phyloP scores from a whole-genome alignment of 2,113 vertebrate genomes.

The Vombatus ursinus region DNA sequence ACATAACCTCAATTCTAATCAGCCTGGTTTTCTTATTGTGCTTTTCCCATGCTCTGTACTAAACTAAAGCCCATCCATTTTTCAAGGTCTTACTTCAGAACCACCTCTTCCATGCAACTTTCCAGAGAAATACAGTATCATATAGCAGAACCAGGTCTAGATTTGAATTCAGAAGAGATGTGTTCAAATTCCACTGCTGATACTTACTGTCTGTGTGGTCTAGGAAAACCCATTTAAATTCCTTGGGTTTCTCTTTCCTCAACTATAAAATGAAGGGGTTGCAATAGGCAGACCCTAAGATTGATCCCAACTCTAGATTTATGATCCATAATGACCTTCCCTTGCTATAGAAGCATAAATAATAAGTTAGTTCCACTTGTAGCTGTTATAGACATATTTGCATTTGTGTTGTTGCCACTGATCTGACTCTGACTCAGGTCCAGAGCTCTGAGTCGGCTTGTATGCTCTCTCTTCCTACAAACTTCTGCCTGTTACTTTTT shows the following conservation, averaged over 20 bases:
- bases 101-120: background rate
- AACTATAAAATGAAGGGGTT: background rate
- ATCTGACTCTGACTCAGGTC: background rate
- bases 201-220: background rate
- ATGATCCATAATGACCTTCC: background rate
- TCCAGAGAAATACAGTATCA: background rate
- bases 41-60: background rate
- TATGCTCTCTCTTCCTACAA: background rate
- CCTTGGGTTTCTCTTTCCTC: background rate
- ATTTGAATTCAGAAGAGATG: background rate
- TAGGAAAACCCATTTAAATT: background rate
- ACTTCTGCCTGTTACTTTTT: background rate
- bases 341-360: background rate
- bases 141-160: background rate
- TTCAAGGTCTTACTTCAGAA: background rate
- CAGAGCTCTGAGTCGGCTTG: background rate
- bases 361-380: background rate
- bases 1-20: background rate
- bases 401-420: background rate
- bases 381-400: background rate
- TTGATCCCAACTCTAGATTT: background rate
- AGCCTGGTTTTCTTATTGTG: background rate
- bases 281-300: background rate
- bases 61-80: background rate
- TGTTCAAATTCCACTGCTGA: constrained; percentile 10